Evolutionary conservation across 2,888 invertebrate genomes (phyloP).

Genomic region (Agonopterix subpropinquella): DNA sequence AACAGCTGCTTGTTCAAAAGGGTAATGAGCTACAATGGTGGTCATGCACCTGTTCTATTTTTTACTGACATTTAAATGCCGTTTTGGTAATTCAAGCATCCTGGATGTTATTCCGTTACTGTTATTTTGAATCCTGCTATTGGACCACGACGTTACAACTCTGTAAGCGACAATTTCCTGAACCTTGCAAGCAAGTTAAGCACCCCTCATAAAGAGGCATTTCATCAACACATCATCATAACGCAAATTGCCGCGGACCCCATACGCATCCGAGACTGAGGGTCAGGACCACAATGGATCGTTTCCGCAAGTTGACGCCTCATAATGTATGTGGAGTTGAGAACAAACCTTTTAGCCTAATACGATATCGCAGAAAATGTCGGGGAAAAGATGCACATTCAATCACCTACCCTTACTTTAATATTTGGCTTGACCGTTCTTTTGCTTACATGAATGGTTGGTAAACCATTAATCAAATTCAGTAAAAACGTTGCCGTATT

Average conservation of each 20-base stretch:
- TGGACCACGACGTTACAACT: background rate
- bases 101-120: too few species aligned
- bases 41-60: conserved; percentile 32
- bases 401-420: background rate
- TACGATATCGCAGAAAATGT: conserved; percentile 8
- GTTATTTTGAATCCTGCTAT: too few species aligned
- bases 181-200: conserved; percentile 21
- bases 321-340: conserved; percentile 33
- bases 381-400: background rate
- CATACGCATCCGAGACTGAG: conserved; percentile 33
- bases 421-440: background rate
- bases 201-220: conserved; percentile 41
- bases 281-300: conserved; percentile 56
- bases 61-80: conserved; percentile 26
- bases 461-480: conserved; percentile 19
- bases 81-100: conserved; percentile 5
- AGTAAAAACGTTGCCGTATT: conserved; percentile 14
- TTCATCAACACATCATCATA: conserved; percentile 51
- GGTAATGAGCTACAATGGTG: conserved; percentile 28
- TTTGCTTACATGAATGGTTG: background rate
- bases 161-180: conserved; percentile 5
- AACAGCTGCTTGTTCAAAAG: conserved; percentile 34
- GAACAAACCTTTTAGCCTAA: conserved; percentile 38
- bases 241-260: conserved; percentile 51
- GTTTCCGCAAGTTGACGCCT: conserved; percentile 58